Evolutionary conservation across 1,140 invertebrate species (phyloP).

Genomic region (Trichonephila clavata): DNA sequence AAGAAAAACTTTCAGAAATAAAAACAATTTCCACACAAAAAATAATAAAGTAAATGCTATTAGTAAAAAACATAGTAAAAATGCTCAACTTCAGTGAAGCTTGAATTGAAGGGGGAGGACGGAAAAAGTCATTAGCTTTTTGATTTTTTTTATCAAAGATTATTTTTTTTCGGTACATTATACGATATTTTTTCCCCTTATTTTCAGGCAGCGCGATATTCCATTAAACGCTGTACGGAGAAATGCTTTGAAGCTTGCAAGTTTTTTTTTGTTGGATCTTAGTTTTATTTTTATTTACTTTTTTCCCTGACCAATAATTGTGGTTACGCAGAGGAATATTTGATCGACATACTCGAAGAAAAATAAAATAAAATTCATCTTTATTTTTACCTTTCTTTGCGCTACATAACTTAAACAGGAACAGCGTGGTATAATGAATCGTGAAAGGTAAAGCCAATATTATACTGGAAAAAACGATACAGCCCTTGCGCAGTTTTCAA

Average conservation of each 20-base stretch:
- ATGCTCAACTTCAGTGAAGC: neutral
- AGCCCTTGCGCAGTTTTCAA: neutral
- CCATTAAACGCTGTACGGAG: neutral
- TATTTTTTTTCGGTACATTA: conserved; percentile 9
- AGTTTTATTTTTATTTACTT: conserved; percentile 1
- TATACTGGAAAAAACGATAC: neutral
- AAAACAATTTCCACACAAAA: neutral
- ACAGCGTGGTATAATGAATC: conserved; percentile 6
- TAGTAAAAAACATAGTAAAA: neutral
- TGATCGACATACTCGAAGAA: conserved; percentile 34
- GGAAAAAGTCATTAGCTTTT: conserved; percentile 36
- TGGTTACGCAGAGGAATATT: conserved; percentile 11
- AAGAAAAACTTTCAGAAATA: neutral
- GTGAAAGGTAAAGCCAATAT: conserved; percentile 36
- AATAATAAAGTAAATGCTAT: conserved; percentile 25
- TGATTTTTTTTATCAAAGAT: neutral
- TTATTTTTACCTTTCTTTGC: neutral
- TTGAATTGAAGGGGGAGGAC: conserved; percentile 19
- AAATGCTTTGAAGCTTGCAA: neutral
- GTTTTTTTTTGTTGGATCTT: neutral
- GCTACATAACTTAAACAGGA: neutral
- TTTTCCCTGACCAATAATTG: conserved; percentile 27
- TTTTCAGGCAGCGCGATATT: conserved; percentile 9
- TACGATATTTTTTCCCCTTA: neutral
- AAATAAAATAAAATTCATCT: neutral